Base-by-base conservation (phyloP, 2,113 vertebrate species). In the Campylorhamphus procurvoides region DNA sequence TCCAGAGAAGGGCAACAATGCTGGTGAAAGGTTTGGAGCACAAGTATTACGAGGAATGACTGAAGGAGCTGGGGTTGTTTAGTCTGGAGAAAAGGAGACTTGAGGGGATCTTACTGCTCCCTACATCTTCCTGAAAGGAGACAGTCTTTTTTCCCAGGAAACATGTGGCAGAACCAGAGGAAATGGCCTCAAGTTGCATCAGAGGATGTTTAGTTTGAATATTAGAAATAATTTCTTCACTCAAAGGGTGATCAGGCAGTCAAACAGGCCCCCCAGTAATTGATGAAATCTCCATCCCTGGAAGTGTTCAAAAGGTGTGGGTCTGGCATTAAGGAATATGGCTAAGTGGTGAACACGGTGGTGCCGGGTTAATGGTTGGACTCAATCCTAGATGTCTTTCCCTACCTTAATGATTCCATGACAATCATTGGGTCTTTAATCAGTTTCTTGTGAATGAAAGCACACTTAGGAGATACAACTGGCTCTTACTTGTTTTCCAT, bases 261-360 rank as follows among this genome's bases (percentile, higher is more conserved):
- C 12, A 7, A 82, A 67, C 6, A 59, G 28, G 10, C 8, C 52
- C 33, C 27, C 15, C 33, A 74, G 18, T 20, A 89, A 52, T 27
- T 19, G 18, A 33, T 37, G 14, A 15, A 81, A 44, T 24, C 2
- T 0, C 12, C 1, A 0, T 13, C 22, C 27, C 77, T 33, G 6
- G 27, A 52, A 89, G 16, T 3, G 33, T 29, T 75, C 37, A 60
- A 67, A 67, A 75, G 9, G 18, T 46, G 15, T 52, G 33, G 33
- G 10, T 59, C 7, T 13, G 19, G 23, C 33, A 74, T 37, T 67
- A 67, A 46, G 46, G 31, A 60, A 53, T 29, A 20, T 2, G 3
- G 12, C 44, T 66, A 59, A 66, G 9, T 50, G 33, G 28, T 46
- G 39, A 52, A 29, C 12, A 14, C 4, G 5, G 37, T 40, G 28